Base-by-base conservation (phyloP, 2,888 invertebrate genomes). In the Drosophila trichaetosa region DNA sequence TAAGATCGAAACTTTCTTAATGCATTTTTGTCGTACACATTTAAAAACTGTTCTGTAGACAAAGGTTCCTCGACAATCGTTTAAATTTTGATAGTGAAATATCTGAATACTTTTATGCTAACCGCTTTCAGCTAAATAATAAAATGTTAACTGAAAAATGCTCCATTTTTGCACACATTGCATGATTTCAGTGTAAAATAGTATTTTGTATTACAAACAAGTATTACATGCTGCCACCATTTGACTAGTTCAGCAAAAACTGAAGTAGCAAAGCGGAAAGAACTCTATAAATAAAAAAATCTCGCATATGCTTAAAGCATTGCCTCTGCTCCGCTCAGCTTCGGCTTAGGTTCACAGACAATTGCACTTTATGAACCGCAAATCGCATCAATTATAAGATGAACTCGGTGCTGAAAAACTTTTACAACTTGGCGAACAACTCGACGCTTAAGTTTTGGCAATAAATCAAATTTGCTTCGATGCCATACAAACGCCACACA, bases 371-470 rank as follows among this genome's bases (percentile, higher is more conserved):
- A 89, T 87, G 88, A 84, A 84, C 77, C 80, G 70, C 87, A 89
- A 85, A 85, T 89, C 85, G 82, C 85, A 85, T 85, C 87, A 85
- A 89, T 85, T 89, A 85, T 83, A 77, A 79, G 79, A 88, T 89
- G 85, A 85, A 83, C 84, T 87, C 69, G 71, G 54, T 48, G 68
- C 46, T 49, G 52, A 46, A 75, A 71, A 85, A 76, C 60, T 82
- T 87, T 67, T 72, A 76, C 76, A 87, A 84, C 71, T 84, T 77
- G 57, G 58, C 69, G 59, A 67, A 69, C 72, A 82, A 82, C 57
- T 82, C 73, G 70, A 72, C 57, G 79, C 75, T 74, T 75, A 81
- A 89, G 89, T 89, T 83, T 60, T 71, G 73, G 72, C 89, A 87
- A 85, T 85, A 85, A 85, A 85, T 85, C 85, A 85, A 85, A 89